These are phyloP conservation scores for Eugnorisma glareosa DNA, from an alignment of 2,888 invertebrate genomes.

Conservation along the genomic window DNA sequence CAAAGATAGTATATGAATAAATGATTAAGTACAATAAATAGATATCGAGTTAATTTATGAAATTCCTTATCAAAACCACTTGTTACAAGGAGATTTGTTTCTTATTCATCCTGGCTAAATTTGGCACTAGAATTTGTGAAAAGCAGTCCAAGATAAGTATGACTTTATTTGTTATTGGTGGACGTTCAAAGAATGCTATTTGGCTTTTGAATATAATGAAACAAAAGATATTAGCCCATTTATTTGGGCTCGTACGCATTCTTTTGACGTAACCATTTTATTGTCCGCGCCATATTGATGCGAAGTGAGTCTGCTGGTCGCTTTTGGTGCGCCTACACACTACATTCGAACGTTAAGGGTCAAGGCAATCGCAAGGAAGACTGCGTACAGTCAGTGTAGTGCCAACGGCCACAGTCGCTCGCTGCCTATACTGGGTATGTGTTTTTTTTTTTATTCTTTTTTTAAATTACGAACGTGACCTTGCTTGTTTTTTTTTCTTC, in stretches of 20 bases:
- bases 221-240: background rate
- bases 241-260: background rate
- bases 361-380: slow-evolving; percentile 65
- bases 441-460: background rate
- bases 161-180: background rate
- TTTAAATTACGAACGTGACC: slow-evolving; percentile 26
- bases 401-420: slow-evolving; percentile 57
- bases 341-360: slow-evolving; percentile 63
- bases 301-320: slow-evolving; percentile 28
- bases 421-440: slow-evolving; percentile 63
- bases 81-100: background rate
- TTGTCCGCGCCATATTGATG: background rate
- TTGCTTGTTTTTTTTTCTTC: slow-evolving; percentile 36
- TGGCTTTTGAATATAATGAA: background rate
- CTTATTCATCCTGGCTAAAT: background rate
- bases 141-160: background rate
- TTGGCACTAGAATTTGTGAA: background rate
- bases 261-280: background rate
- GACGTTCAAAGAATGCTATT: background rate
- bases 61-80: no score
- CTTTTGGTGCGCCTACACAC: slow-evolving; percentile 26
- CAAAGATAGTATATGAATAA: no score
- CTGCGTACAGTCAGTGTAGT: slow-evolving; percentile 62
- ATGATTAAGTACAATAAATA: no score
- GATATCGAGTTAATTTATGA: no score